Conservation (phyloP, 2,113 vertebrate genomes). For the Garra rufa region DNA sequence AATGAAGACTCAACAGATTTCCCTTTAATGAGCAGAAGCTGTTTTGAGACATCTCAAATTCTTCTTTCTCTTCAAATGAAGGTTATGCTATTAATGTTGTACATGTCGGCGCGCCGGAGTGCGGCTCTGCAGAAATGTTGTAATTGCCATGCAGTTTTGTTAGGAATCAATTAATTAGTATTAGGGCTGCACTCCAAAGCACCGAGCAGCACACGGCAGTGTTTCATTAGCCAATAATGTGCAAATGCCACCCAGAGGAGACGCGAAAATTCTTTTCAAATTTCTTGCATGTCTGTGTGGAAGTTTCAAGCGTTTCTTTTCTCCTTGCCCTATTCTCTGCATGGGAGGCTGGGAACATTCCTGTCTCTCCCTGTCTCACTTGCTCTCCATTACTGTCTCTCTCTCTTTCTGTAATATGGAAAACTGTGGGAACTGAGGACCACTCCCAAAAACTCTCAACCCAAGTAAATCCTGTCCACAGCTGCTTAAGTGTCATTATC, state of each 20-base stretch:
- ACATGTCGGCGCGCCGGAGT: constrained; percentile 65
- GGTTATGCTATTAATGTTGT: constrained; percentile 74
- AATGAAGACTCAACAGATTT: constrained; percentile 65
- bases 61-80: constrained; percentile 72
- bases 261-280: constrained; percentile 69
- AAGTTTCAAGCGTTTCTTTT: constrained; percentile 66
- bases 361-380: constrained; percentile 49
- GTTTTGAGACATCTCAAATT: constrained; percentile 62
- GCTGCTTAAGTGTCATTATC: neutral
- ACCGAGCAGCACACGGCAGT: constrained; percentile 65
- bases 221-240: constrained; percentile 77
- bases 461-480: neutral
- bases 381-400: constrained; percentile 1
- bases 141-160: constrained; percentile 74
- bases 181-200: constrained; percentile 69
- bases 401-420: constrained; percentile 32
- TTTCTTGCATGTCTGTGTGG: constrained; percentile 72
- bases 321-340: constrained; percentile 45
- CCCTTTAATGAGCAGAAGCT: constrained; percentile 66
- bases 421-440: constrained; percentile 63
- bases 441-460: constrained; percentile 16
- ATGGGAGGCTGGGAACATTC: constrained; percentile 65
- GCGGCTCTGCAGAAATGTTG: constrained; percentile 72
- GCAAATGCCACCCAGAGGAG: constrained; percentile 77
- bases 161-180: constrained; percentile 81